phyloP scores from a whole-genome alignment of 2,888 invertebrate species.

The Tromatobia lineatoria region DNA sequence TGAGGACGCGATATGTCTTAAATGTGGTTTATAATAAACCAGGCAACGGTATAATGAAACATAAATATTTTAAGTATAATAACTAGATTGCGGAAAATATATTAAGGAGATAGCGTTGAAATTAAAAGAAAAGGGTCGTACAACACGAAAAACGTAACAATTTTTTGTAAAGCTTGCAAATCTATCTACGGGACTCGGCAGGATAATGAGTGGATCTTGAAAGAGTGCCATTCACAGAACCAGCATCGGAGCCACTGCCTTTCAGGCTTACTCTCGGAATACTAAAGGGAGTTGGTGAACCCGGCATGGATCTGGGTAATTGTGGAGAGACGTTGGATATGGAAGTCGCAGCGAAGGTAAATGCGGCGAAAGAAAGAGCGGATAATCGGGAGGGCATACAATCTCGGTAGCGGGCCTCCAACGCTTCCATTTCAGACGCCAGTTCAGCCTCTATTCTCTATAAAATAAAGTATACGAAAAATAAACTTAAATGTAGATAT shows the following conservation, averaged over 20 bases:
- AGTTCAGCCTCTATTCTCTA: conserved; percentile 87
- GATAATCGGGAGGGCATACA: conserved; percentile 82
- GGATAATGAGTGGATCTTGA: conserved; percentile 77
- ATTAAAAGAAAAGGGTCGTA: conserved; percentile 20
- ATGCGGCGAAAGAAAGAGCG: conserved; percentile 80
- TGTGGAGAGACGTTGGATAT: conserved; percentile 79
- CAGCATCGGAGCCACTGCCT: conserved; percentile 78
- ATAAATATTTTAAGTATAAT: conserved; percentile 11
- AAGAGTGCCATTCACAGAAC: conserved; percentile 78
- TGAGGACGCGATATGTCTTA: neutral
- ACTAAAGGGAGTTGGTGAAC: conserved; percentile 80
- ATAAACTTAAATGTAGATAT: conserved; percentile 34
- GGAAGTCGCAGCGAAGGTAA: conserved; percentile 78
- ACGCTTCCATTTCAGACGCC: conserved; percentile 84
- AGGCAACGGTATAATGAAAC: conserved; percentile 9
- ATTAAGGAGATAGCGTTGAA: neutral
- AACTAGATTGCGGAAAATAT: conserved; percentile 39
- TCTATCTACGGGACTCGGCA: conserved; percentile 78
- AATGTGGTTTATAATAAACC: neutral
- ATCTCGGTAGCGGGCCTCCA: conserved; percentile 85
- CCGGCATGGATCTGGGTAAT: conserved; percentile 81
- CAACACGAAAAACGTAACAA: conserved; percentile 34
- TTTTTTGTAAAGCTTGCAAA: conserved; percentile 29
- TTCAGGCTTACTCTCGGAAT: conserved; percentile 82
- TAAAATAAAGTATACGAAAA: conserved; percentile 80